Conservation (phyloP, 2,888 invertebrate genomes). For the Capitulum mitella region DNA sequence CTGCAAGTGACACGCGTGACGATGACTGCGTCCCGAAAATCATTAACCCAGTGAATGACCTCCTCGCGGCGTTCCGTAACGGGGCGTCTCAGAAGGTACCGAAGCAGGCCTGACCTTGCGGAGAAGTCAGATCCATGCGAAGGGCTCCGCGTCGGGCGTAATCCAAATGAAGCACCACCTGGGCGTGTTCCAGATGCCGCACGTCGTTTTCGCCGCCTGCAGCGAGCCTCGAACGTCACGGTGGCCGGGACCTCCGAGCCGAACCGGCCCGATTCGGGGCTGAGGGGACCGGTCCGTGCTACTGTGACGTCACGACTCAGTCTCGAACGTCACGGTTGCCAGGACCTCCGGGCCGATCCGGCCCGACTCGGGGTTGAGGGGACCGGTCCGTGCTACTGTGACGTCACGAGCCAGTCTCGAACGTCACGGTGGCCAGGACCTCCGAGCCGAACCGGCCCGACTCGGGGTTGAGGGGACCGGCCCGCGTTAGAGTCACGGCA, state of each 20-base stretch:
- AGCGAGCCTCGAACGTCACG: not conserved
- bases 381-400: not conserved
- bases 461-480: not conserved
- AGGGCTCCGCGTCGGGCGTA: slow-evolving; percentile 69
- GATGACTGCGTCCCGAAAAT: too few relatives aligned
- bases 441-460: not conserved
- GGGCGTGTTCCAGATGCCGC: slow-evolving; percentile 74
- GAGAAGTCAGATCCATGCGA: slow-evolving; percentile 65
- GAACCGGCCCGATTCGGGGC: not conserved
- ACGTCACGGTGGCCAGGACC: too few relatives aligned
- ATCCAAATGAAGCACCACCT: slow-evolving; percentile 61
- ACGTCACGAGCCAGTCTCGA: too few relatives aligned
- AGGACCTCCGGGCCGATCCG: not conserved
- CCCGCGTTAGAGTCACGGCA: not conserved
- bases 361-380: not conserved
- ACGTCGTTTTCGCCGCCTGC: slow-evolving; percentile 49
- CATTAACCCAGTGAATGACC: too few relatives aligned
- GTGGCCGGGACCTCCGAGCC: not conserved
- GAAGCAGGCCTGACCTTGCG: slow-evolving; percentile 54
- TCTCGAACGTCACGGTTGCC: too few relatives aligned
- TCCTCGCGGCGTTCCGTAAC: too few relatives aligned
- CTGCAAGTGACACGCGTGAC: too few relatives aligned
- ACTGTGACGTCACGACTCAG: not conserved
- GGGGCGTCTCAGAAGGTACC: too few relatives aligned
- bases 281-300: not conserved